Evolutionary conservation across 2,888 invertebrate species (phyloP).

Genomic region (Nowickia ferox): DNA sequence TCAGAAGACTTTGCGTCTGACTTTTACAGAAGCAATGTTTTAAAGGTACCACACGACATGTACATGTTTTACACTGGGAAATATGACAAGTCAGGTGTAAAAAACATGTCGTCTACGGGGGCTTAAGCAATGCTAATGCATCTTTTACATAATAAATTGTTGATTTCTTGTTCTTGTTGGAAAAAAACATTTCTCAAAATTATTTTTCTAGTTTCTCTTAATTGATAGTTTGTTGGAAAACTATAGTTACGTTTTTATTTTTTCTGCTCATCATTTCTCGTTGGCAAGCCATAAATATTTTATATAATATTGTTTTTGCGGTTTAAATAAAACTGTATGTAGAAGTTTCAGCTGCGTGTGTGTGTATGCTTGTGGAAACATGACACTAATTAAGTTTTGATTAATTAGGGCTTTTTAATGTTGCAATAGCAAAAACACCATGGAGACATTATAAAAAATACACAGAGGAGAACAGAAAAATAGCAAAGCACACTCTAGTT

Average conservation of each 20-base stretch:
- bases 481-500: not conserved
- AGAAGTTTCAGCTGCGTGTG: not conserved
- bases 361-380: conserved; percentile 48
- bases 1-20: too few species aligned
- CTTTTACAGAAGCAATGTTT: too few species aligned
- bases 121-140: too few species aligned
- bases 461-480: not conserved
- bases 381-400: conserved; percentile 75
- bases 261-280: not conserved
- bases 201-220: conserved; percentile 3
- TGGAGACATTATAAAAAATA: not conserved
- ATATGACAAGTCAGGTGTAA: too few species aligned
- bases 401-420: conserved; percentile 71
- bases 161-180: too few species aligned
- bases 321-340: conserved; percentile 20
- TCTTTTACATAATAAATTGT: too few species aligned
- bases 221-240: conserved; percentile 16
- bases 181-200: conserved; percentile 25
- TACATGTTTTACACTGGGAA: too few species aligned
- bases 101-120: too few species aligned
- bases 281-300: conserved; percentile 22
- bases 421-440: conserved; percentile 20
- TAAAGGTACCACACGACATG: too few species aligned
- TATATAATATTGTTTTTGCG: conserved; percentile 29
- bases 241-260: not conserved